Evolutionary conservation across 2,797 vertebrate species (phyloP).

Genomic region (Coluber constrictor): DNA sequence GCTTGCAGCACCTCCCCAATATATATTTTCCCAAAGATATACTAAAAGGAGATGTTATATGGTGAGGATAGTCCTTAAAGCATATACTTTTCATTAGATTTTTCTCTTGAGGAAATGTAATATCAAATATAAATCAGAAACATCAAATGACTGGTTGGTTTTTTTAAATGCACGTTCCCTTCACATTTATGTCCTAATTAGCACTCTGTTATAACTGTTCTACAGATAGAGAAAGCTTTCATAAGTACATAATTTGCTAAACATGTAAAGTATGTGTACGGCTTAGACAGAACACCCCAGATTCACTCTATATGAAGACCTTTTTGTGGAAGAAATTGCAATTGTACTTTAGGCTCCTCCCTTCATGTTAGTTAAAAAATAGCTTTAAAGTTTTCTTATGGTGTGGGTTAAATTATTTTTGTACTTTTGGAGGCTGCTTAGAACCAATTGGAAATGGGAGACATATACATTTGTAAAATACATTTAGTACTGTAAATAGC

Average conservation of each 20-base stretch:
- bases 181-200: not conserved
- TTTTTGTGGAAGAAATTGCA: not conserved
- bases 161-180: not conserved
- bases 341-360: not conserved
- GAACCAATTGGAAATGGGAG: not conserved
- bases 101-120: not conserved
- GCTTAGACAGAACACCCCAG: not conserved
- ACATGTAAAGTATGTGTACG: too few species aligned
- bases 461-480: not conserved
- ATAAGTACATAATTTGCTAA: not conserved
- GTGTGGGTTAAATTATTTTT: not conserved
- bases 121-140: slow-evolving; percentile 14
- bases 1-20: slow-evolving; percentile 1
- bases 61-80: not conserved
- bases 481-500: not conserved
- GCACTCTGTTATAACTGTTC: not conserved
- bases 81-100: not conserved
- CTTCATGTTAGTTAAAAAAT: not conserved
- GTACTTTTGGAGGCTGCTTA: not conserved
- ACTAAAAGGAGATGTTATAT: not conserved
- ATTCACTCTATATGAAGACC: not conserved
- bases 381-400: not conserved
- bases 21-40: not conserved
- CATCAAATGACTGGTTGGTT: not conserved
- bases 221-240: not conserved